These are phyloP conservation scores for Heterotis niloticus DNA, from an alignment of 2,113 vertebrate genomes.

Conservation along the genomic window DNA sequence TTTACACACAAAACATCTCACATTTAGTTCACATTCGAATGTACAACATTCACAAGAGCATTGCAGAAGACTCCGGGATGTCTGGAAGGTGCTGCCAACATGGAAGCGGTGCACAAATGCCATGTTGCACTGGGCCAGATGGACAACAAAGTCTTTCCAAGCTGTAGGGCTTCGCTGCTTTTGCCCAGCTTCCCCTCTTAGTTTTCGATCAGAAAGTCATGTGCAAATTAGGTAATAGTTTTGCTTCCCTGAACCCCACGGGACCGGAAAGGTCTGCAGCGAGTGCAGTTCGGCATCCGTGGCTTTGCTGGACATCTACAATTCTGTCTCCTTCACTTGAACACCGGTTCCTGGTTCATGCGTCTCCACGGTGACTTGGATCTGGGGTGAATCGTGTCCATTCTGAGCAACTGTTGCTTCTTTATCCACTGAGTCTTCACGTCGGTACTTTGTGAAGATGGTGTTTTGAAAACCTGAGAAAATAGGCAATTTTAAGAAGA, in stretches of 20 bases:
- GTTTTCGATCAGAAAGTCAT: too few species aligned
- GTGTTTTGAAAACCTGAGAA: slow-evolving; percentile 59
- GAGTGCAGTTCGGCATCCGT: neutral
- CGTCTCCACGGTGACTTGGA: slow-evolving; percentile 42
- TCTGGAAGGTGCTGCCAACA: too few species aligned
- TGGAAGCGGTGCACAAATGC: too few species aligned
- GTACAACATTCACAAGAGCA: slow-evolving; percentile 12
- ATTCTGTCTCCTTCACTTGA: slow-evolving; percentile 58
- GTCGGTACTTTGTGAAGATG: slow-evolving; percentile 60
- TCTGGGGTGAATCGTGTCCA: slow-evolving; percentile 7
- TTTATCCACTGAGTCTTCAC: slow-evolving; percentile 42
- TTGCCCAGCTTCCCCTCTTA: too few species aligned
- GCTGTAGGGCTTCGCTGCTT: too few species aligned
- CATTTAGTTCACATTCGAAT: slow-evolving; percentile 26
- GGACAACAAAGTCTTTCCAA: too few species aligned
- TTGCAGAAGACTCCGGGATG: neutral
- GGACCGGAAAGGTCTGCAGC: too few species aligned
- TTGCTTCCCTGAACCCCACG: neutral
- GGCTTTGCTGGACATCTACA: slow-evolving; percentile 32
- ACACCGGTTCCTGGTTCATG: neutral
- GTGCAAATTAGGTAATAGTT: too few species aligned
- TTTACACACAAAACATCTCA: slow-evolving; percentile 8
- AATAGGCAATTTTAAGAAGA: neutral
- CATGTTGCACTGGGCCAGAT: too few species aligned
- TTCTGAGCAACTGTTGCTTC: slow-evolving; percentile 10